Base-by-base conservation (phyloP, 1,140 invertebrate species). In the Lamellibrachia luymesi region DNA sequence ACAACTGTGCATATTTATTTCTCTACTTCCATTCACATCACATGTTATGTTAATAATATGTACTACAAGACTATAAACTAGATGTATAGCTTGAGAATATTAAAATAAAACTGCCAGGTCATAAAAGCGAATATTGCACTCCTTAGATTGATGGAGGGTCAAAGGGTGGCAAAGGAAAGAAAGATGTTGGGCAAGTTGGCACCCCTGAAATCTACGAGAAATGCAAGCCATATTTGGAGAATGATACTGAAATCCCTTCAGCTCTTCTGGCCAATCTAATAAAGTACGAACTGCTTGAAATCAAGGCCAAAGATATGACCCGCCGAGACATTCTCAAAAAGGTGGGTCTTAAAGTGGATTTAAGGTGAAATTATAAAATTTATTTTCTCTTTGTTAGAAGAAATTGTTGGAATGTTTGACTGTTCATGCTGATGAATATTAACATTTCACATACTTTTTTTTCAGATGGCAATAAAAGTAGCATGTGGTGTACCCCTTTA, bases 171-270 rank as follows among this genome's bases (percentile, higher is more conserved):
- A 80, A 96, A 90, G 64, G 38, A 50, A 96, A 96, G 93, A 96
- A 96, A 92, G 93, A 93, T 13, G 96, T 96, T 94, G 96, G 96
- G 52, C 94, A 94, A 89, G 95, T 95, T 56, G 90, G 93, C 22
- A 94, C 95, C 94, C 95, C 93, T 95, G 96, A 96, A 94, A 94
- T 96, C 8, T 96, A 95, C 95, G 96, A 96, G 80, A 93, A 95
- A 27, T 95, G 95, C 90, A 96, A 96, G 93, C 92, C 93, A 25
- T 94, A 95, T 92, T 93, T 96, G 10, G 96, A 96, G 90, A 94
- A 95, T 52, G 94, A 94, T 91, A 95, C 96, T 91, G 95, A 96
- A 27, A 95, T 96, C 10, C 95, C 96, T 27, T 90, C 95, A 8
- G 93, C 94, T 64, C 93, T 96, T 38, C 92, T 96, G 91, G 95